Conservation (phyloP, 2,113 vertebrate species). For the Eulemur rufifrons region DNA sequence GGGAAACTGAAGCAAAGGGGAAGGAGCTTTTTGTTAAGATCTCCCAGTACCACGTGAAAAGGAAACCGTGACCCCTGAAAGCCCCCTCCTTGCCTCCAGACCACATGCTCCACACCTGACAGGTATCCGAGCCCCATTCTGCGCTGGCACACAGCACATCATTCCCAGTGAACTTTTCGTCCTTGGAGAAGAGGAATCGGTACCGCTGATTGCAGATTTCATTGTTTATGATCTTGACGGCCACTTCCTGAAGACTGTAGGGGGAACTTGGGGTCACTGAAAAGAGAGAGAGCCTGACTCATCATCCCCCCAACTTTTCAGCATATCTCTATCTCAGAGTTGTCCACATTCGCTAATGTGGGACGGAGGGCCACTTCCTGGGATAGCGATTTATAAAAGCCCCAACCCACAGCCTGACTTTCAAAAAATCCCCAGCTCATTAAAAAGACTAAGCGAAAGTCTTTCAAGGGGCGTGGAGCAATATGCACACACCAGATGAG, state of each 20-base stretch:
- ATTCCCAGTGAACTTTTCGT: background rate
- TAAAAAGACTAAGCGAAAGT: background rate
- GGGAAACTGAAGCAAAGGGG: background rate
- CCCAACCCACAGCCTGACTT: background rate
- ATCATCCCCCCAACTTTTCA: background rate
- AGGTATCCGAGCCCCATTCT: background rate
- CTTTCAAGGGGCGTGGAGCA: background rate
- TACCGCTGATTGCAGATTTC: constrained; percentile 3
- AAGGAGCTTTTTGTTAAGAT: background rate
- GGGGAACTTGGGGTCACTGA: background rate
- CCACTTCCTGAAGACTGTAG: constrained; percentile 53
- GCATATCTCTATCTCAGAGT: background rate
- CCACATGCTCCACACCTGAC: constrained; percentile 45
- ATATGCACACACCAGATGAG: background rate
- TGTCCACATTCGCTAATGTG: background rate
- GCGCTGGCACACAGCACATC: constrained; percentile 45
- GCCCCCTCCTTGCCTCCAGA: background rate
- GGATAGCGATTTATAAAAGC: background rate
- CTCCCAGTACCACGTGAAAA: background rate
- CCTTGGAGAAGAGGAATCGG: constrained; percentile 43
- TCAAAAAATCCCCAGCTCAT: background rate
- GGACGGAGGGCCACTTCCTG: background rate
- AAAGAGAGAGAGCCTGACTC: background rate
- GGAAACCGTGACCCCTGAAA: too few species aligned
- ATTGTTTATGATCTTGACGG: constrained; percentile 8